Evolutionary conservation across 2,888 invertebrate species (phyloP).

Genomic region (Drosophila mimetica): DNA sequence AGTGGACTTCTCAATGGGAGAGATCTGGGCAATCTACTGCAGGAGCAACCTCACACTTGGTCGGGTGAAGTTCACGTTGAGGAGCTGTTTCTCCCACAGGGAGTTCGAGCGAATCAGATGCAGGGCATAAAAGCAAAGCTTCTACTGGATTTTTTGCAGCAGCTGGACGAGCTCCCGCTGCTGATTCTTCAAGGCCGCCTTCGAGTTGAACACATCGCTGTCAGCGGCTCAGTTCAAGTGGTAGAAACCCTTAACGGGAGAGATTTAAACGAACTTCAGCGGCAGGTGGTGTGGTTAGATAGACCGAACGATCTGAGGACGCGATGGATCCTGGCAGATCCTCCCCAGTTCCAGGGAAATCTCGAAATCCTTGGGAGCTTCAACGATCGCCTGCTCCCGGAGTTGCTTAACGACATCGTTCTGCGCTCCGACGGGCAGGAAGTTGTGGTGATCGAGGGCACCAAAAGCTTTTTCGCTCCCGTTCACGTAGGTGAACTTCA

Average conservation of each 20-base stretch:
- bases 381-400: constrained; percentile 81
- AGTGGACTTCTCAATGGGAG: constrained; percentile 75
- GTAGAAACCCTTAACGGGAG: constrained; percentile 68
- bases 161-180: constrained; percentile 77
- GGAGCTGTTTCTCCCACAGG: constrained; percentile 78
- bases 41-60: constrained; percentile 51
- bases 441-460: constrained; percentile 52
- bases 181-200: constrained; percentile 83
- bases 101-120: constrained; percentile 79
- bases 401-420: constrained; percentile 83
- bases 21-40: constrained; percentile 80
- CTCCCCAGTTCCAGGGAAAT: constrained; percentile 63
- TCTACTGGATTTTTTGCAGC: constrained; percentile 71
- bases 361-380: constrained; percentile 79
- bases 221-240: constrained; percentile 75
- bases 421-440: constrained; percentile 75
- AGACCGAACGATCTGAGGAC: constrained; percentile 81
- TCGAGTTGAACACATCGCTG: constrained; percentile 83
- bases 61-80: constrained; percentile 73
- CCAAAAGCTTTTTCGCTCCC: constrained; percentile 67
- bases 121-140: constrained; percentile 82
- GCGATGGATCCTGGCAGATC: constrained; percentile 74
- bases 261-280: constrained; percentile 76
- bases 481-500: constrained; percentile 81
- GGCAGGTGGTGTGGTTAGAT: constrained; percentile 83